phyloP scores from a whole-genome alignment of 1,140 invertebrate genomes.

The Magallana ariakensis region DNA sequence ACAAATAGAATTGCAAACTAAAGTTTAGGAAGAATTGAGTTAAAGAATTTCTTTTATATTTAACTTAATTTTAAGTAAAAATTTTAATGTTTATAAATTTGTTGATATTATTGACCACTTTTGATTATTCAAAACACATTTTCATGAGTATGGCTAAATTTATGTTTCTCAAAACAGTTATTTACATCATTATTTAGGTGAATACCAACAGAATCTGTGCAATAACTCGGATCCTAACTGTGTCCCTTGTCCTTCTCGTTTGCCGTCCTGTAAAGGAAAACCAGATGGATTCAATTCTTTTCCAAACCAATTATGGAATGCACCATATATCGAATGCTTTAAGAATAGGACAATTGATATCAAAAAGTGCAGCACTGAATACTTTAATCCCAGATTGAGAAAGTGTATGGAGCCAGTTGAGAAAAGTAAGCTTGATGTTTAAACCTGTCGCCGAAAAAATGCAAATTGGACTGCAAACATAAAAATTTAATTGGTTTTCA shows the following conservation, averaged over 20 bases:
- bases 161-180: background rate
- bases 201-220: conserved; percentile 61
- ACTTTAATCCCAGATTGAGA: conserved; percentile 33
- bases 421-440: conserved; percentile 9
- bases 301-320: conserved; percentile 27
- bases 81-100: too few species aligned
- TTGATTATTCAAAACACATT: background rate
- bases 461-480: too few species aligned
- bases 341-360: conserved; percentile 47
- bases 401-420: conserved; percentile 29
- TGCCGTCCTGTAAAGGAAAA: conserved; percentile 56
- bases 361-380: conserved; percentile 9
- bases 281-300: conserved; percentile 53
- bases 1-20: background rate
- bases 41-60: background rate
- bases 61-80: too few species aligned
- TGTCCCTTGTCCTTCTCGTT: conserved; percentile 49
- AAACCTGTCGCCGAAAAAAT: background rate
- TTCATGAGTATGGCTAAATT: too few species aligned
- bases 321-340: conserved; percentile 14
- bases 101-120: background rate
- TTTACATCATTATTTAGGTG: conserved; percentile 51
- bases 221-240: conserved; percentile 38
- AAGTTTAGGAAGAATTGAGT: background rate
- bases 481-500: too few species aligned